These are phyloP conservation scores for Myiozetetes cayanensis DNA, from an alignment of 2,113 vertebrate species.

Conservation along the genomic window DNA sequence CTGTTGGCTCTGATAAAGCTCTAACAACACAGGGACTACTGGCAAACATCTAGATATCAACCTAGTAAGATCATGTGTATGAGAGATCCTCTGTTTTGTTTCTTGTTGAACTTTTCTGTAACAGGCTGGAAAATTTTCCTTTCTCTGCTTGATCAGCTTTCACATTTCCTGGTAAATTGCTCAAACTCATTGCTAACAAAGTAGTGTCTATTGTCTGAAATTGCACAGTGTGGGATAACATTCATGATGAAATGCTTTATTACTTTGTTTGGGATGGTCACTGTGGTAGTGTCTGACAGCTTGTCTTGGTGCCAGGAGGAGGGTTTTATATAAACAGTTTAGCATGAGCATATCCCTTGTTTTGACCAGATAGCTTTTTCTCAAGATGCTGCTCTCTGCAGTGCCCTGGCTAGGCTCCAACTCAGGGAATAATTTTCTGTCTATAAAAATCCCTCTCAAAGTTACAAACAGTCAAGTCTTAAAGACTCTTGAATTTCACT, in stretches of 20 bases:
- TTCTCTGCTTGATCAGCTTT: constrained; percentile 56
- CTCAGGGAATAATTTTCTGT: constrained; percentile 42
- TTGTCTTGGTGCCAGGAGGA: constrained; percentile 34
- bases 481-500: constrained; percentile 30
- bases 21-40: not conserved
- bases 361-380: constrained; percentile 40
- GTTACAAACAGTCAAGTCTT: not conserved
- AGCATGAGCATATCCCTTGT: not conserved
- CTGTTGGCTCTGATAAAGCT: not conserved
- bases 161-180: constrained; percentile 59
- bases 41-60: not conserved
- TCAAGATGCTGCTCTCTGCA: constrained; percentile 34
- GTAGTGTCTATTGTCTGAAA: constrained; percentile 51
- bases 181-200: constrained; percentile 42
- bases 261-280: constrained; percentile 63
- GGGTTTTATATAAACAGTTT: constrained; percentile 33
- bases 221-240: constrained; percentile 54
- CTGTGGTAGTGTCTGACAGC: constrained; percentile 54
- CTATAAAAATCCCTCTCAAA: constrained; percentile 34
- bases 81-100: not conserved
- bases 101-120: constrained; percentile 24
- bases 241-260: constrained; percentile 57
- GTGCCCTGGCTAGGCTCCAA: constrained; percentile 43
- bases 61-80: not conserved
- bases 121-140: constrained; percentile 39